Evolutionary conservation across 23 tunicate genomes (phyloP).

Genomic region (Pegea sp.): DNA sequence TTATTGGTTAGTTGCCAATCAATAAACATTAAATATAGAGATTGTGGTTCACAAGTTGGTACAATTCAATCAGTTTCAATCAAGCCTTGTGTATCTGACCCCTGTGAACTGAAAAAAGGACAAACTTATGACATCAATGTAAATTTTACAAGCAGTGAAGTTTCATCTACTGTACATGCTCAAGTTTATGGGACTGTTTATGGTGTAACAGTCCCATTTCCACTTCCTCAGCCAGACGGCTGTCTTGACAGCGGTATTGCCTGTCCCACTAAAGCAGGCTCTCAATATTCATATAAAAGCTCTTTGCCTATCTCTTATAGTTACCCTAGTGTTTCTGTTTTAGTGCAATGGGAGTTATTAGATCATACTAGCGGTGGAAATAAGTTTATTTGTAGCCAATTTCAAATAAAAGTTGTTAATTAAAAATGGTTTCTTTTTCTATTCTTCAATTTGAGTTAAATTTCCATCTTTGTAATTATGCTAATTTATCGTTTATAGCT

Average conservation of each 20-base stretch:
- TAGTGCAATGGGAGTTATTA: background rate
- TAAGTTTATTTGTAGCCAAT: no score
- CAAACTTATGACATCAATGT: background rate
- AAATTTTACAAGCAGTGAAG: background rate
- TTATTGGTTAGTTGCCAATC: no score
- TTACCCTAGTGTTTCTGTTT: background rate
- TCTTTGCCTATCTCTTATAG: background rate
- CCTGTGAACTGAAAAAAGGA: slow-evolving; percentile 1
- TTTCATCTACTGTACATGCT: background rate
- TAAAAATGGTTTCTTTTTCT: no score
- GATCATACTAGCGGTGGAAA: no score
- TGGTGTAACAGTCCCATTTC: slow-evolving; percentile 3
- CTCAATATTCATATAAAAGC: background rate
- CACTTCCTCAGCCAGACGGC: background rate
- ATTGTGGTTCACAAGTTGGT: no score
- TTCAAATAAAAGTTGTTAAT: no score
- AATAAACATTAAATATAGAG: no score
- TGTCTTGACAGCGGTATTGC: background rate
- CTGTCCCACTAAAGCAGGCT: background rate
- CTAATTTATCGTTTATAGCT: no score
- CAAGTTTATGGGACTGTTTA: background rate
- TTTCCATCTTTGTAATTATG: no score
- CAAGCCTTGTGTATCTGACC: background rate
- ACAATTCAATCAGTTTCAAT: background rate
- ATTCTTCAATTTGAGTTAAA: no score